Conservation (phyloP, 2,888 invertebrate species). For the Steromphala cineraria region DNA sequence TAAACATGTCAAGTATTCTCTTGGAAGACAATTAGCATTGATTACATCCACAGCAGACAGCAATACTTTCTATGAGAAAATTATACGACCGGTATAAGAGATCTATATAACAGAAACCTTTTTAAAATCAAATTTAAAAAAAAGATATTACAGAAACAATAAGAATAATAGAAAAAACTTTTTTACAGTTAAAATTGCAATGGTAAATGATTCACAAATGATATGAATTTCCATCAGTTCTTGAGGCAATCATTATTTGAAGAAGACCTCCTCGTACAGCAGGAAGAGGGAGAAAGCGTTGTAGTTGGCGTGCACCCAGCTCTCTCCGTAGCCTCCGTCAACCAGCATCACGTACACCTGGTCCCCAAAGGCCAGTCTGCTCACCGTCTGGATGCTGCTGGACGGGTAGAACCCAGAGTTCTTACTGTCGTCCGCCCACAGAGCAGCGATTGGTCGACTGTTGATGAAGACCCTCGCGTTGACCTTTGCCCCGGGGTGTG, state of each 20-base stretch:
- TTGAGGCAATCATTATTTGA: neutral
- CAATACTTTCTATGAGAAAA: too few relatives aligned
- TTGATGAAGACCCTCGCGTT: slow-evolving; percentile 51
- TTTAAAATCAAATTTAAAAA: too few relatives aligned
- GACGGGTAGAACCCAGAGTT: slow-evolving; percentile 54
- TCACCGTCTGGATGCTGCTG: slow-evolving; percentile 49
- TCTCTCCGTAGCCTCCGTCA: slow-evolving; percentile 52
- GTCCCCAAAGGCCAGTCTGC: slow-evolving; percentile 49
- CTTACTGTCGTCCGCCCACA: slow-evolving; percentile 54
- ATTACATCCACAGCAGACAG: too few relatives aligned
- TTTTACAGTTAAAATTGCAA: too few relatives aligned
- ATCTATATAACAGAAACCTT: too few relatives aligned
- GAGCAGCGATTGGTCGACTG: slow-evolving; percentile 50
- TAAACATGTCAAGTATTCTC: too few relatives aligned
- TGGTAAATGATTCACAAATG: too few relatives aligned
- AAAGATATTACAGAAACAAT: too few relatives aligned
- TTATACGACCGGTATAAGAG: too few relatives aligned
- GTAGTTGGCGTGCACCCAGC: slow-evolving; percentile 57
- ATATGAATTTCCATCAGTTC: too few relatives aligned
- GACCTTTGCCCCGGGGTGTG: slow-evolving; percentile 53
- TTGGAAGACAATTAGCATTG: too few relatives aligned
- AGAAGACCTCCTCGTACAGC: slow-evolving; percentile 44
- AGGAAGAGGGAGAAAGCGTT: slow-evolving; percentile 50
- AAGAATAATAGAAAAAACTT: too few relatives aligned
- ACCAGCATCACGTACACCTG: slow-evolving; percentile 55